A percentile compares a stretch with the other conserved stretches of the same genome.
Evolutionary conservation across 2,113 vertebrate genomes (phyloP).

Genomic region (Empidonax traillii): DNA sequence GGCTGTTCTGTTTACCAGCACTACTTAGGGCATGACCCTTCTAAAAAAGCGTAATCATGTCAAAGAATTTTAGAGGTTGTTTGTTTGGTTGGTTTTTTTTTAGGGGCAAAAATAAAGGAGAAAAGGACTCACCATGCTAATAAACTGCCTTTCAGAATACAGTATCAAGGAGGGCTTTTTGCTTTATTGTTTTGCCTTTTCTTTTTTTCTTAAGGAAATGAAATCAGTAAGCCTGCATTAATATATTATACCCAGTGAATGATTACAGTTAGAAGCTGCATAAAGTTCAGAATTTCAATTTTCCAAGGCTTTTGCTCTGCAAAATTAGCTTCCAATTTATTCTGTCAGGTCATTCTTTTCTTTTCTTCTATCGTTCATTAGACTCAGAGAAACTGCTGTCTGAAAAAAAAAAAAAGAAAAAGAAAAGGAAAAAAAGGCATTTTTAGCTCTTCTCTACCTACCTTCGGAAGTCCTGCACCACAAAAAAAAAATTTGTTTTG

Average conservation of each 20-base stretch:
- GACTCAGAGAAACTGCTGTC: not conserved
- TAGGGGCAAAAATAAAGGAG: rapidly evolving
- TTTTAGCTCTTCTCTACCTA: not conserved
- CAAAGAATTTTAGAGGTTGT: not conserved
- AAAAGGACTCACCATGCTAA: not conserved
- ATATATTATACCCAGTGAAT: conserved; percentile 21
- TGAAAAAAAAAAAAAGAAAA: not conserved
- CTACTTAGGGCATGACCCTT: not conserved
- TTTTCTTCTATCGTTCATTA: conserved; percentile 9
- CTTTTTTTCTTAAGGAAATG: not conserved
- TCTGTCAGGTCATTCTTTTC: conserved; percentile 41
- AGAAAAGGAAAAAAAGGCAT: not conserved
- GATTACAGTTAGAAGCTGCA: conserved; percentile 32
- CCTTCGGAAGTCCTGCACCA: not conserved
- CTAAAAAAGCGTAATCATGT: not conserved
- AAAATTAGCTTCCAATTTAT: conserved; percentile 57
- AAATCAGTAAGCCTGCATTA: conserved; percentile 19
- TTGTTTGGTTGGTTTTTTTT: too few relatives aligned
- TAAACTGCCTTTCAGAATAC: not conserved
- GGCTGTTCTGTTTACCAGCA: not conserved
- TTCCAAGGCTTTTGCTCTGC: conserved; percentile 39
- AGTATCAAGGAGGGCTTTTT: not conserved
- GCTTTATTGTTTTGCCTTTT: not conserved
- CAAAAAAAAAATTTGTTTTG: not conserved
- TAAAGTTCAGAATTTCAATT: conserved; percentile 39